phyloP scores from a whole-genome alignment of 2,113 vertebrate genomes.

The Piprites chloris region DNA sequence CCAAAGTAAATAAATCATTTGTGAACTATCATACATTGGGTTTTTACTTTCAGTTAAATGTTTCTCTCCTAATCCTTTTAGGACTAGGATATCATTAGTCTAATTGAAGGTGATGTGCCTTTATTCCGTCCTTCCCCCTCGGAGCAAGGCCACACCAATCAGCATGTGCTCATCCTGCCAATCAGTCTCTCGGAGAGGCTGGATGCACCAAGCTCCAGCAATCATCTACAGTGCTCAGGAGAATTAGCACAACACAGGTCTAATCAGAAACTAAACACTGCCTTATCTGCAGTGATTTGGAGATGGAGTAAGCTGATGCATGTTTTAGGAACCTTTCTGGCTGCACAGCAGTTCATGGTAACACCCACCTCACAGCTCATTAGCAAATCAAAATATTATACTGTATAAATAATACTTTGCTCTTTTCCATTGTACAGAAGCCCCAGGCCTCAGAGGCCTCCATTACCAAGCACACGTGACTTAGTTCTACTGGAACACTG shows the following conservation, averaged over 20 bases:
- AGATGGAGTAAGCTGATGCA: neutral
- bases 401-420: conserved; percentile 48
- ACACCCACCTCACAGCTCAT: conserved; percentile 44
- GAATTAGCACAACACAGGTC: conserved; percentile 22
- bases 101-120: neutral
- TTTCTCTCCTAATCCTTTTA: neutral
- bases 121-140: neutral
- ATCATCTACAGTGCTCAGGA: neutral
- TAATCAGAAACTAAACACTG: conserved; percentile 32
- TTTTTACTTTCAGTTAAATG: neutral
- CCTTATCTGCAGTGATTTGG: neutral
- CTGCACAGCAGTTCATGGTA: conserved; percentile 46
- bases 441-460: conserved; percentile 28
- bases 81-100: neutral
- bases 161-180: neutral
- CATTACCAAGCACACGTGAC: neutral
- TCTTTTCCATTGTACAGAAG: conserved; percentile 50
- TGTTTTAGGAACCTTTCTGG: conserved; percentile 27
- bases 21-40: neutral
- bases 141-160: neutral
- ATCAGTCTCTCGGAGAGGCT: neutral
- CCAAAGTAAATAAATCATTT: neutral
- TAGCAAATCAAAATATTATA: conserved; percentile 55
- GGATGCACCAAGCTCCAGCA: neutral
- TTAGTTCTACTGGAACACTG: conserved; percentile 43